Evolutionary conservation across 1,140 invertebrate species (phyloP).

Genomic region (Solenopsis invicta): DNA sequence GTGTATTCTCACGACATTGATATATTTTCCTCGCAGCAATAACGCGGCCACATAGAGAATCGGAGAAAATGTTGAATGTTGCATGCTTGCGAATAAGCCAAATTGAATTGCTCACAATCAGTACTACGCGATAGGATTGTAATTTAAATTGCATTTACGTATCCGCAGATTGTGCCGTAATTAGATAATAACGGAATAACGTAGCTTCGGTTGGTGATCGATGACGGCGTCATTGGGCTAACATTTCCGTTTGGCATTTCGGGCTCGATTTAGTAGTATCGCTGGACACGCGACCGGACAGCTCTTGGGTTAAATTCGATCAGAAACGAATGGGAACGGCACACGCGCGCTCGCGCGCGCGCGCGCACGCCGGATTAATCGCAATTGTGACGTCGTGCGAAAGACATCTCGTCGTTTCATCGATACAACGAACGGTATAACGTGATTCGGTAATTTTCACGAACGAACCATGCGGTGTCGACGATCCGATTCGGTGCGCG

Average conservation of each 20-base stretch:
- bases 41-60: neutral
- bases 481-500: constrained; percentile 56
- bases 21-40: constrained; percentile 29
- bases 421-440: constrained; percentile 31
- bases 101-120: constrained; percentile 11
- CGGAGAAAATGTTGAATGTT: neutral
- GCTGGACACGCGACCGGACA: constrained; percentile 9
- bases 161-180: constrained; percentile 12
- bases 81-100: neutral
- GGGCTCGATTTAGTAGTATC: constrained; percentile 12
- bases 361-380: constrained; percentile 63
- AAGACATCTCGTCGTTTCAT: constrained; percentile 44
- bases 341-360: neutral
- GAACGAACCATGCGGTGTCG: neutral
- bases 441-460: constrained; percentile 65
- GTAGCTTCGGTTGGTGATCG: constrained; percentile 22
- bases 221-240: constrained; percentile 25
- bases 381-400: constrained; percentile 56
- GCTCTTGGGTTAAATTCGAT: constrained; percentile 45
- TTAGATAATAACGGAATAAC: constrained; percentile 32
- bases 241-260: constrained; percentile 35
- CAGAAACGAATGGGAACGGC: constrained; percentile 50
- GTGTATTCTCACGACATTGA: constrained; percentile 1
- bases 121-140: neutral
- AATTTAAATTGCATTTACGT: constrained; percentile 32